These are phyloP conservation scores for Dendrolimus houi DNA, from an alignment of 2,888 invertebrate genomes.

Conservation along the genomic window DNA sequence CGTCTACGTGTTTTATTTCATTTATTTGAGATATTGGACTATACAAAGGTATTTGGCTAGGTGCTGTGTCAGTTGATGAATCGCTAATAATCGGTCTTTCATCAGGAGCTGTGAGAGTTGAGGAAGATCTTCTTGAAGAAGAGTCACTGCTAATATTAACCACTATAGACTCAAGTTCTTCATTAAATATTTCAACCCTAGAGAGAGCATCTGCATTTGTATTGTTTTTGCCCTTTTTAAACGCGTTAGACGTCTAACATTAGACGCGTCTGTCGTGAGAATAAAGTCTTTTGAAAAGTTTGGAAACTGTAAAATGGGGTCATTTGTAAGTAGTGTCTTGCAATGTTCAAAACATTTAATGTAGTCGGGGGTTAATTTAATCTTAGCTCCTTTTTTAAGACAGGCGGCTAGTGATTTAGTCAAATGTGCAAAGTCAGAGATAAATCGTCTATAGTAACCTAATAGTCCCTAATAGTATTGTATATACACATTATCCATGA, in stretches of 20 bases:
- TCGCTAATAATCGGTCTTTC: too few relatives aligned
- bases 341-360: slow-evolving; percentile 16
- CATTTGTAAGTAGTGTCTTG: slow-evolving; percentile 14
- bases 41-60: too few relatives aligned
- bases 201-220: neutral
- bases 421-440: slow-evolving; percentile 19
- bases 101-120: too few relatives aligned
- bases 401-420: slow-evolving; percentile 15
- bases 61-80: too few relatives aligned
- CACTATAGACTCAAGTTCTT: too few relatives aligned
- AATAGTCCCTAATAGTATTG: too few relatives aligned
- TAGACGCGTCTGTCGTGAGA: slow-evolving; percentile 26
- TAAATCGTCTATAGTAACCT: slow-evolving; percentile 23
- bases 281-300: slow-evolving; percentile 25
- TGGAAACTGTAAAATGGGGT: slow-evolving; percentile 31
- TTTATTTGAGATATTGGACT: too few relatives aligned
- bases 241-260: too few relatives aligned
- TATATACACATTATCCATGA: slow-evolving; percentile 27
- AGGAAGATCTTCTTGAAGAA: too few relatives aligned
- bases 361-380: slow-evolving; percentile 12
- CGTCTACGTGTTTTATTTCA: too few relatives aligned
- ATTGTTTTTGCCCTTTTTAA: neutral
- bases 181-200: too few relatives aligned
- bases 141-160: too few relatives aligned
- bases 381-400: slow-evolving; percentile 15